phyloP scores from a whole-genome alignment of 2,113 vertebrate genomes.

The Apeltes quadracus region DNA sequence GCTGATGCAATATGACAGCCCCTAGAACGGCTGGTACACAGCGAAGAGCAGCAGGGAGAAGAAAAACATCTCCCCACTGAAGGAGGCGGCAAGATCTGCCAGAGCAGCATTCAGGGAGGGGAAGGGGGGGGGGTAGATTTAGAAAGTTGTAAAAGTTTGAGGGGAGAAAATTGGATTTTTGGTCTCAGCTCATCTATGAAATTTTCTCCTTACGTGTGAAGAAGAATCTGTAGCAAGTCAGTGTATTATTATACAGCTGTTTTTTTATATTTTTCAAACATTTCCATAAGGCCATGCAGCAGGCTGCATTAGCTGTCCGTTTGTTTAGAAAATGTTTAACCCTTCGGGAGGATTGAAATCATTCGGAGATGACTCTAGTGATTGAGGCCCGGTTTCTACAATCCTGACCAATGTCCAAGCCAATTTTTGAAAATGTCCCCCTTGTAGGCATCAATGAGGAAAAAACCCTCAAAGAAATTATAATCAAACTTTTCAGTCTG shows the following conservation, averaged over 20 bases:
- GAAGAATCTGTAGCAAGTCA: constrained; percentile 4
- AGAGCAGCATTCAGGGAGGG: constrained; percentile 61
- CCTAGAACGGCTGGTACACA: constrained; percentile 77
- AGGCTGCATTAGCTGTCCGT: constrained; percentile 23
- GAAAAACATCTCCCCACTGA: constrained; percentile 61
- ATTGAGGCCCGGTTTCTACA: constrained; percentile 10
- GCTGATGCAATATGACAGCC: constrained; percentile 84
- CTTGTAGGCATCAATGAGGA: background rate
- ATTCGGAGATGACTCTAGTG: constrained; percentile 8
- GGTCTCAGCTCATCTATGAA: constrained; percentile 50
- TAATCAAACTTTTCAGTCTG: constrained; percentile 13
- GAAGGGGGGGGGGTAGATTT: constrained; percentile 69
- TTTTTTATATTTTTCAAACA: background rate
- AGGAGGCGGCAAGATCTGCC: constrained; percentile 67
- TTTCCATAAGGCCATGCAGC: constrained; percentile 5
- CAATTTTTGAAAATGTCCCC: constrained; percentile 17
- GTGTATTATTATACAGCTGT: background rate
- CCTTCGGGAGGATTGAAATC: constrained; percentile 17
- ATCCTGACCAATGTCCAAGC: constrained; percentile 15
- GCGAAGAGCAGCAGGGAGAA: constrained; percentile 76
- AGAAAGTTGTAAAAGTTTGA: constrained; percentile 71
- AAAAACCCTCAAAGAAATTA: constrained; percentile 4
- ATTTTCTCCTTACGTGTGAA: constrained; percentile 11
- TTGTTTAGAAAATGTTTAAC: constrained; percentile 26
- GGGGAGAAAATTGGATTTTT: constrained; percentile 57